A percentile compares a stretch with the other conserved stretches of the same genome.
Evolutionary conservation across 1,140 invertebrate species (phyloP).

Genomic region (Harpegnathos saltator): DNA sequence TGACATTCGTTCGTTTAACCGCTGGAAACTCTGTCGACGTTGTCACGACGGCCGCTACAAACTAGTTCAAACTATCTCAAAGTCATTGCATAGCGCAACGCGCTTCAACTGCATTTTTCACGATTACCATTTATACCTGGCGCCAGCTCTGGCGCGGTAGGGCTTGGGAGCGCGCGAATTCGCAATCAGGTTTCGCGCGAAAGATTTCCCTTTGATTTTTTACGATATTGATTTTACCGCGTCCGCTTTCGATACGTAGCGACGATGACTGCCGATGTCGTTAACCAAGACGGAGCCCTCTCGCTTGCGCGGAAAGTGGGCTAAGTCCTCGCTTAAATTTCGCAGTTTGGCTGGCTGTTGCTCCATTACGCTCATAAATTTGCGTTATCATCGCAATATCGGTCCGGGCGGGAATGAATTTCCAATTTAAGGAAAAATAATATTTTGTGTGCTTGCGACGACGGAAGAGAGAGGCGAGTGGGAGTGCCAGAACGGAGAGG

Average conservation of each 20-base stretch:
- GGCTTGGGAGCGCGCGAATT: not conserved
- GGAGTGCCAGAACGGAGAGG: not conserved
- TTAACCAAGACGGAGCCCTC: slow-evolving; percentile 4
- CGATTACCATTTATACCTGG: slow-evolving; percentile 39
- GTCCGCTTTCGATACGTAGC: slow-evolving; percentile 6
- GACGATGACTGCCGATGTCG: not conserved
- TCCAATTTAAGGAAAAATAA: not conserved
- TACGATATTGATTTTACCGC: slow-evolving; percentile 46
- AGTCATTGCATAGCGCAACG: slow-evolving; percentile 50
- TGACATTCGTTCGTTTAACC: slow-evolving; percentile 48
- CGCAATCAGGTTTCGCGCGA: slow-evolving; percentile 61
- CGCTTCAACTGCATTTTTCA: slow-evolving; percentile 51
- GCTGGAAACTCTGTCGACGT: slow-evolving; percentile 2
- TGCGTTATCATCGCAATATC: slow-evolving; percentile 26
- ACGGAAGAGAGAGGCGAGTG: not conserved
- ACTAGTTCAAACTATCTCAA: slow-evolving; percentile 58
- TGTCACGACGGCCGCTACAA: slow-evolving; percentile 16
- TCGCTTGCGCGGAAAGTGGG: slow-evolving; percentile 9
- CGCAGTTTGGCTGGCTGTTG: slow-evolving; percentile 16
- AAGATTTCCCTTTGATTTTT: slow-evolving; percentile 41
- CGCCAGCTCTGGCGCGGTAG: slow-evolving; percentile 38
- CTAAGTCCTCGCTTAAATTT: slow-evolving; percentile 40
- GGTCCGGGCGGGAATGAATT: slow-evolving; percentile 4
- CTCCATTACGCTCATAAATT: slow-evolving; percentile 10
- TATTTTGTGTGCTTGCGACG: not conserved